Evolutionary conservation across 2,888 invertebrate species (phyloP).

Genomic region (Diarsia brunnea): DNA sequence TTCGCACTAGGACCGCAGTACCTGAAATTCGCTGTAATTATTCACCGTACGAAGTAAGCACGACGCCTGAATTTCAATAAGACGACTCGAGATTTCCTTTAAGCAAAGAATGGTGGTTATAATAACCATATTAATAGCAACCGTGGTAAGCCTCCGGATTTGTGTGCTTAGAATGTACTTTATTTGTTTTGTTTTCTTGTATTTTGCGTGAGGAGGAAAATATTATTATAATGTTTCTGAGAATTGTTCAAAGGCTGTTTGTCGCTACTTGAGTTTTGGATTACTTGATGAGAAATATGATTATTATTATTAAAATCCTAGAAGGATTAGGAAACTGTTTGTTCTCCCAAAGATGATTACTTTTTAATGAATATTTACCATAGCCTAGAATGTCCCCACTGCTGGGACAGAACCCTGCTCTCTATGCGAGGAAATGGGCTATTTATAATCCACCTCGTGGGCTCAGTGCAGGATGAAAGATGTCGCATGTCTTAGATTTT

Average conservation of each 20-base stretch:
- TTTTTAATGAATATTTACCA: neutral
- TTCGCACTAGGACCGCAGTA: neutral
- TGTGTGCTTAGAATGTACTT: conserved; percentile 39
- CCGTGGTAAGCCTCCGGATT: conserved; percentile 12
- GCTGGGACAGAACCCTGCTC: too few species aligned
- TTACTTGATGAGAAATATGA: neutral
- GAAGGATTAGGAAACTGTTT: neutral
- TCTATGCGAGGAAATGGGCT: too few species aligned
- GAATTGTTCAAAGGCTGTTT: neutral
- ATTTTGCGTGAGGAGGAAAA: conserved; percentile 3
- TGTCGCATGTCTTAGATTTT: too few species aligned
- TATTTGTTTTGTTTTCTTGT: conserved; percentile 28
- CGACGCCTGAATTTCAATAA: conserved; percentile 69
- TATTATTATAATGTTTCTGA: neutral
- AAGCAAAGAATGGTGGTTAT: conserved; percentile 44
- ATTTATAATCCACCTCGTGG: too few species aligned
- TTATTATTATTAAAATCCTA: neutral
- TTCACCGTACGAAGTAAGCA: conserved; percentile 64
- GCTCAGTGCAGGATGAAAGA: too few species aligned
- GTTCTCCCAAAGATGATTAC: neutral
- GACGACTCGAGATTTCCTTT: conserved; percentile 51
- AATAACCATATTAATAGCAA: conserved; percentile 56
- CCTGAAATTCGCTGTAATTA: conserved; percentile 46
- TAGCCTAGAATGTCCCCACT: too few species aligned
- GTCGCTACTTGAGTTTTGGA: neutral